Conservation (phyloP, 2,888 invertebrate genomes). For the Scrobipalpa atriplicella region DNA sequence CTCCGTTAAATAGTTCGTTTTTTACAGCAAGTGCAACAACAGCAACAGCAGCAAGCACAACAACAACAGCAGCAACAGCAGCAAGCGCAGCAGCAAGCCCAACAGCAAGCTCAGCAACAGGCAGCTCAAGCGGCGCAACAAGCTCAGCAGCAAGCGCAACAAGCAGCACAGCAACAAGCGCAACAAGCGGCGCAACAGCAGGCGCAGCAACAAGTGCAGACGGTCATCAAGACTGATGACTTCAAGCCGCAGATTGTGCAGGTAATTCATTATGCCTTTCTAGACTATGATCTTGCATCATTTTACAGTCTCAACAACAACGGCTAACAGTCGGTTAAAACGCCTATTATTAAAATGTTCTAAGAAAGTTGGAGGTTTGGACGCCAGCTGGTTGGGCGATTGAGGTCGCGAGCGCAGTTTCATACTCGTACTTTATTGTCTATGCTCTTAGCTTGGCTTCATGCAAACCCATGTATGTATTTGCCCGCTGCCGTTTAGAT, state of each 20-base stretch:
- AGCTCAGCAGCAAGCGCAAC: conserved; percentile 57
- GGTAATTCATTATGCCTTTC: conserved; percentile 50
- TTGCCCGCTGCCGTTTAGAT: too few relatives aligned
- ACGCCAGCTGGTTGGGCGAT: too few relatives aligned
- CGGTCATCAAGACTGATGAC: conserved; percentile 79
- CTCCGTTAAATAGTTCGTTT: too few relatives aligned
- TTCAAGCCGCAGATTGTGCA: conserved; percentile 81
- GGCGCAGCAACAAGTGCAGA: conserved; percentile 54
- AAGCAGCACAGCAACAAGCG: conserved; percentile 66
- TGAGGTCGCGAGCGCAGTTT: too few relatives aligned
- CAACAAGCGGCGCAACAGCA: conserved; percentile 60
- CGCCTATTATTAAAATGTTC: too few relatives aligned
- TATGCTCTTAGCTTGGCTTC: too few relatives aligned
- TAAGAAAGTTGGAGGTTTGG: too few relatives aligned
- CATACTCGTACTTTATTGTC: too few relatives aligned
- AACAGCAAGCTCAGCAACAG: conserved; percentile 45
- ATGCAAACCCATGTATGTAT: too few relatives aligned
- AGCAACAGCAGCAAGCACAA: conserved; percentile 35
- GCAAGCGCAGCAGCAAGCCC: conserved; percentile 52
- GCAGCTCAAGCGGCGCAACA: conserved; percentile 51
- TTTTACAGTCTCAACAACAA: too few relatives aligned
- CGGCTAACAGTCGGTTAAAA: too few relatives aligned
- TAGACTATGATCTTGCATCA: too few relatives aligned
- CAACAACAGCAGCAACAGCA: conserved; percentile 58
- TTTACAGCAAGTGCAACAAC: conserved; percentile 59